Percentiles rank a stretch among this genome's conserved stretches.
Conservation (phyloP, 1,140 invertebrate species). For the Drosophila tropicalis region DNA sequence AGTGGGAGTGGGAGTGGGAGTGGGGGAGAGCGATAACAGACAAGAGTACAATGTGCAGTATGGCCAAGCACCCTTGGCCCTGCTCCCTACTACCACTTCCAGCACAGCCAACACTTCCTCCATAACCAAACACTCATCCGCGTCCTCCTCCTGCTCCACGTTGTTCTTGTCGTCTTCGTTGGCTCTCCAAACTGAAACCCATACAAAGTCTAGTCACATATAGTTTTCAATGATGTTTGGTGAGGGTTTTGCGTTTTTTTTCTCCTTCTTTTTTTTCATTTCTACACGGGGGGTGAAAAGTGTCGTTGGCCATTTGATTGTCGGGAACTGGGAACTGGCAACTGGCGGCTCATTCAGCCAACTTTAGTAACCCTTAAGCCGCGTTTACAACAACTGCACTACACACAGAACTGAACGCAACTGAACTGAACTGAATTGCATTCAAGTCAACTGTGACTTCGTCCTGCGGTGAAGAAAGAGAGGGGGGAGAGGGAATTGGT, state of each 20-base stretch:
- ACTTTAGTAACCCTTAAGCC: conserved; percentile 37
- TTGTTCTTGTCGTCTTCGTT: too few relatives aligned
- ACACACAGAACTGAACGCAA: conserved; percentile 29
- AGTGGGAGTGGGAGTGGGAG: not conserved
- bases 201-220: conserved; percentile 61
- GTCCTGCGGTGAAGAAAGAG: conserved; percentile 12
- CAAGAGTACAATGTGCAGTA: conserved; percentile 43
- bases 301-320: conserved; percentile 70
- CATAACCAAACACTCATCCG: conserved; percentile 6
- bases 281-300: conserved; percentile 4
- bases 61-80: conserved; percentile 41
- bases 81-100: conserved; percentile 3
- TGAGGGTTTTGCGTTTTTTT: not conserved
- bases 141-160: not conserved
- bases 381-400: conserved; percentile 1
- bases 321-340: conserved; percentile 36
- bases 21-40: not conserved
- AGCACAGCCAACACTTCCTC: not conserved
- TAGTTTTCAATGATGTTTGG: conserved; percentile 15
- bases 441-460: conserved; percentile 52
- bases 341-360: conserved; percentile 42
- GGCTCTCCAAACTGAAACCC: conserved; percentile 43
- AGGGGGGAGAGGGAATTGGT: not conserved
- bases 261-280: not conserved
- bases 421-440: conserved; percentile 20